These are phyloP conservation scores for Schrankia costaestrigalis DNA, from an alignment of 2,888 invertebrate genomes.

Conservation along the genomic window DNA sequence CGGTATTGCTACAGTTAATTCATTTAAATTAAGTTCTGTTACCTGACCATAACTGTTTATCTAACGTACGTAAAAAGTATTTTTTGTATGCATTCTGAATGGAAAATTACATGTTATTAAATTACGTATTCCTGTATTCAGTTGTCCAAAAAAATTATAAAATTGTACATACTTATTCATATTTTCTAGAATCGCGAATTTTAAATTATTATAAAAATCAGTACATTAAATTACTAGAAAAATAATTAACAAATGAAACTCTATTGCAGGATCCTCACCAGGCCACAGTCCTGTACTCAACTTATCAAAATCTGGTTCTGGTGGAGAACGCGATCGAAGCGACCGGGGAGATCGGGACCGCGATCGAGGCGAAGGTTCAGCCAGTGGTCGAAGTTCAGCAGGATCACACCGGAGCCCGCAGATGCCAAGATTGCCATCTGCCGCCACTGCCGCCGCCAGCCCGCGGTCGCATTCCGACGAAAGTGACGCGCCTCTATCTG, in stretches of 20 bases:
- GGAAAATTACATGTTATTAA: too few species aligned
- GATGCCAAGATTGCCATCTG: constrained; percentile 75
- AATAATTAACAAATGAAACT: not conserved
- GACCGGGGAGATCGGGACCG: constrained; percentile 82
- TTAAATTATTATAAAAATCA: too few species aligned
- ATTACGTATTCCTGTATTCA: too few species aligned
- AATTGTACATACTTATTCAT: too few species aligned
- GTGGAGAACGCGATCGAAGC: constrained; percentile 84
- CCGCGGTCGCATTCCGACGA: constrained; percentile 89
- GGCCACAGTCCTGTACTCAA: constrained; percentile 96
- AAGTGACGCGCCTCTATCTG: constrained; percentile 91
- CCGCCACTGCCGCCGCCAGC: constrained; percentile 82
- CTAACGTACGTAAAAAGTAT: too few species aligned
- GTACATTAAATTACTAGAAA: not conserved
- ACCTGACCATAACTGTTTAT: too few species aligned
- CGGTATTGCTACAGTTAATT: constrained; percentile 3
- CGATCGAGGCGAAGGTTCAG: constrained; percentile 70
- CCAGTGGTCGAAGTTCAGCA: constrained; percentile 81
- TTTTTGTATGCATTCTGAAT: too few species aligned
- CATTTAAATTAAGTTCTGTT: not conserved
- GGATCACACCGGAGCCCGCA: constrained; percentile 82
- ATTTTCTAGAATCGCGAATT: too few species aligned
- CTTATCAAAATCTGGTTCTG: constrained; percentile 92
- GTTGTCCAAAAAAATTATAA: too few species aligned
- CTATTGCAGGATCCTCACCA: constrained; percentile 86